A percentile compares a stretch with the other conserved stretches of the same genome.
These are phyloP conservation scores for Pedionomus torquatus DNA, from an alignment of 2,113 vertebrate genomes.

Conservation along the genomic window DNA sequence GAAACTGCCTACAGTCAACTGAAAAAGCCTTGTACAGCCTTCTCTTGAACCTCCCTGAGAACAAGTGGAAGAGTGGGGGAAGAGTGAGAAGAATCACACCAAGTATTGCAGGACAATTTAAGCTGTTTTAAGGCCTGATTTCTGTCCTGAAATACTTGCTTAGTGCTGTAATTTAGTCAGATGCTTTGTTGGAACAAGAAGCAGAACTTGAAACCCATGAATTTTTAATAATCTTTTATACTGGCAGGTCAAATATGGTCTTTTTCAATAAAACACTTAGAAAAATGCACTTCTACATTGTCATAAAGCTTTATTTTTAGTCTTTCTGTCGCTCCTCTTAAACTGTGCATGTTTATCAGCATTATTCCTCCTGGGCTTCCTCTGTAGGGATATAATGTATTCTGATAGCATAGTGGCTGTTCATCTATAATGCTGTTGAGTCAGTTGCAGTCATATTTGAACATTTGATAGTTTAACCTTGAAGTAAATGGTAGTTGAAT, in stretches of 20 bases:
- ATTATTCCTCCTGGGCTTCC: neutral
- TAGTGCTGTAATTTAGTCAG: neutral
- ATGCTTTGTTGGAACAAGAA: neutral
- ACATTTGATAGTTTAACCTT: conserved; percentile 48
- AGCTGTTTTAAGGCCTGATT: neutral
- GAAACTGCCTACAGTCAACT: neutral
- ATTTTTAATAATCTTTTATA: neutral
- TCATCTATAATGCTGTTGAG: conserved; percentile 18
- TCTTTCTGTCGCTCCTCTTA: neutral
- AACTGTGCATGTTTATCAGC: neutral
- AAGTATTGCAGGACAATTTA: neutral
- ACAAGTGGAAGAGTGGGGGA: neutral
- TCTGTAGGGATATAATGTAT: neutral
- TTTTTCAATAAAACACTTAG: neutral
- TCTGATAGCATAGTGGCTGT: conserved; percentile 12
- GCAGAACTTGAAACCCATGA: neutral
- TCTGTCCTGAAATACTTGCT: neutral
- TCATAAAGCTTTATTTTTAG: neutral
- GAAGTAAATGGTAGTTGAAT: neutral
- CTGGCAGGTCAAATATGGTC: neutral
- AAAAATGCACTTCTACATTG: neutral
- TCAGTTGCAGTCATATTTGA: conserved; percentile 5
- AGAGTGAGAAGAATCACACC: conserved; percentile 29
- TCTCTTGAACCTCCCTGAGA: neutral
- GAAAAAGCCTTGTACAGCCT: neutral